A percentile compares a stretch with the other conserved stretches of the same genome.
Conservation (phyloP, 2,113 vertebrate genomes). For the Otocyon megalotis region DNA sequence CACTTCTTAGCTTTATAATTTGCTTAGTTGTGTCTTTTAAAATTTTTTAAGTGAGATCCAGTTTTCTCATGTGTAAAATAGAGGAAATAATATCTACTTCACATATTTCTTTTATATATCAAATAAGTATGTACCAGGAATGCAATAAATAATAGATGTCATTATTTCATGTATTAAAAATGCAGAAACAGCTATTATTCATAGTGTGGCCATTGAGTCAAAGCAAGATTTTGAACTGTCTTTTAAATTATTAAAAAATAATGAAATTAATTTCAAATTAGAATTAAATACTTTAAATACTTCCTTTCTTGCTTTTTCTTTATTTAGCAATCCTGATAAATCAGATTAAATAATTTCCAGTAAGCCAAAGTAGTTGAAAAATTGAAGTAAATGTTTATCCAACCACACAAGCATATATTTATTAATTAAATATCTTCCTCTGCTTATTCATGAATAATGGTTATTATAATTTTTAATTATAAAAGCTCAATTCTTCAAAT, state of each 20-base stretch:
- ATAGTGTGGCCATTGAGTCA: background rate
- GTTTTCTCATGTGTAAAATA: background rate
- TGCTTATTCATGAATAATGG: constrained; percentile 43
- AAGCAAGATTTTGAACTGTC: background rate
- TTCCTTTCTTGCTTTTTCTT: background rate
- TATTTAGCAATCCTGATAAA: background rate
- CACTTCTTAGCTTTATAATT: background rate
- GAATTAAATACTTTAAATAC: constrained; percentile 28
- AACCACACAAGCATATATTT: background rate
- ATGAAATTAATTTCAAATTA: constrained; percentile 62
- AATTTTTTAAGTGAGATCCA: background rate
- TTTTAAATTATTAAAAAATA: constrained; percentile 37
- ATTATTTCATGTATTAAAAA: background rate
- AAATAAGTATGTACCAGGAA: background rate
- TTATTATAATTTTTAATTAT: constrained; percentile 16
- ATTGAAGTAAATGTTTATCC: constrained; percentile 37
- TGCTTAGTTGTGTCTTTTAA: background rate
- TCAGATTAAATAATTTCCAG: background rate
- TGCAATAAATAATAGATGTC: background rate
- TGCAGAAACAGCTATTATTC: background rate
- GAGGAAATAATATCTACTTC: background rate
- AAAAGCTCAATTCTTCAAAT: constrained; percentile 42
- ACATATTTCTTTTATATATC: background rate
- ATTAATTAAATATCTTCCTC: constrained; percentile 29
- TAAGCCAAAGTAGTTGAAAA: constrained; percentile 37